Evolutionary conservation across 1,140 invertebrate species (phyloP), one percentile per base, ranked within the genome.

Genomic region (Bombus fervidus): DNA sequence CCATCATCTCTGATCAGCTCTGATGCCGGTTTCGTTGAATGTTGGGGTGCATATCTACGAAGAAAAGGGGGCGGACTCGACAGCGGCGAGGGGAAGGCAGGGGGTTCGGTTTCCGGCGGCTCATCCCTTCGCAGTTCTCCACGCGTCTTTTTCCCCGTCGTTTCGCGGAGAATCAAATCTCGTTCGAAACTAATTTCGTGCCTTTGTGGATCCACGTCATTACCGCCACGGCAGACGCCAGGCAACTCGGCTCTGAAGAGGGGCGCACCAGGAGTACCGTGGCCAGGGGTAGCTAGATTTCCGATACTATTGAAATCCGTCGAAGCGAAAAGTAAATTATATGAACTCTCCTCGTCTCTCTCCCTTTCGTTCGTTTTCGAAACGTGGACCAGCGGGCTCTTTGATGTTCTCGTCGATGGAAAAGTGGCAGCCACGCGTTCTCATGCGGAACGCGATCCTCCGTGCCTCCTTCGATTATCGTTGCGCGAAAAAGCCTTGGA

Each of bases 291-390:
- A 85, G 89, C 91, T 92, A 94, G 93, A 94, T 95, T 94, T 93
- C 93, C 93, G 93, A 94, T 94, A 94, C 90, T 91, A 94, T 95
- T 95, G 94, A 95, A 93, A 95, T 94, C 87, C 93, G 84, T 82
- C 91, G 92, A 92, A 94, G 93, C 93, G 94, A 94, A 94, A 95
- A 93, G 93, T 92, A 94, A 94, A 95, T 94, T 94, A 94, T 94
- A 93, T 91, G 92, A 93, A 91, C 90, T 92, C 91, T 43, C 8
- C 0, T 34, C 1, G 69, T 22, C 47, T 25, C 68, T 43, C 1
- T 28, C 53, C 10, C 18, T 39, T 25, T 10, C 31, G 64, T 66
- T 37, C 9, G 18, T 41, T 43, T 4, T 31, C 2, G 25, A 53
- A 57, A 53, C 68, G 53, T 86, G 91, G 89, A 89, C 86, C 89